phyloP scores from a whole-genome alignment of 2,113 vertebrate species.

The Delphinapterus leucas region DNA sequence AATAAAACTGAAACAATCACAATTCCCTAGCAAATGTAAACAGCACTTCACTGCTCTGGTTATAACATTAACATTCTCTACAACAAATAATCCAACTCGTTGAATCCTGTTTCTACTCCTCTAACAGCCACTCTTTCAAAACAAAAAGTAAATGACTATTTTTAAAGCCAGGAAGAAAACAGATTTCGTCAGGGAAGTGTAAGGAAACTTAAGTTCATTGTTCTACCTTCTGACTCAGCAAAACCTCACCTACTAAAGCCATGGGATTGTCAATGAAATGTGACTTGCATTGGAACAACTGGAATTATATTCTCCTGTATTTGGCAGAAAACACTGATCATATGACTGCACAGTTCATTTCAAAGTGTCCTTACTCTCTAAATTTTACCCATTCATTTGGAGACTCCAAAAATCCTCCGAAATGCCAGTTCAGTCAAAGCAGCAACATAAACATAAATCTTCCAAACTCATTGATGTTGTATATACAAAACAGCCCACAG shows the following conservation, averaged over 20 bases:
- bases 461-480: not conserved
- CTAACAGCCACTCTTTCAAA: not conserved
- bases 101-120: not conserved
- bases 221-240: not conserved
- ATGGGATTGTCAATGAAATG: not conserved
- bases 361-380: not conserved
- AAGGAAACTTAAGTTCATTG: not conserved
- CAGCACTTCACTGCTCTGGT: not conserved
- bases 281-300: not conserved
- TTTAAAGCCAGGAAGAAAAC: slow-evolving; percentile 6
- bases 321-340: not conserved
- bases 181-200: not conserved
- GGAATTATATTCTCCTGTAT: not conserved
- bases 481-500: not conserved
- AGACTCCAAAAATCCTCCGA: not conserved
- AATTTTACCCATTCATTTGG: not conserved
- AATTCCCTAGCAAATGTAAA: not conserved
- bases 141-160: not conserved
- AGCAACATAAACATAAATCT: slow-evolving; percentile 17
- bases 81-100: not conserved
- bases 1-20: not conserved
- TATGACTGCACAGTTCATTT: not conserved
- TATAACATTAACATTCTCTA: not conserved
- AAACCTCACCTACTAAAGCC: not conserved
- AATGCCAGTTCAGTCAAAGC: slow-evolving; percentile 1